Conservation (phyloP, 1,140 invertebrate species). For the Drosophila nannoptera region DNA sequence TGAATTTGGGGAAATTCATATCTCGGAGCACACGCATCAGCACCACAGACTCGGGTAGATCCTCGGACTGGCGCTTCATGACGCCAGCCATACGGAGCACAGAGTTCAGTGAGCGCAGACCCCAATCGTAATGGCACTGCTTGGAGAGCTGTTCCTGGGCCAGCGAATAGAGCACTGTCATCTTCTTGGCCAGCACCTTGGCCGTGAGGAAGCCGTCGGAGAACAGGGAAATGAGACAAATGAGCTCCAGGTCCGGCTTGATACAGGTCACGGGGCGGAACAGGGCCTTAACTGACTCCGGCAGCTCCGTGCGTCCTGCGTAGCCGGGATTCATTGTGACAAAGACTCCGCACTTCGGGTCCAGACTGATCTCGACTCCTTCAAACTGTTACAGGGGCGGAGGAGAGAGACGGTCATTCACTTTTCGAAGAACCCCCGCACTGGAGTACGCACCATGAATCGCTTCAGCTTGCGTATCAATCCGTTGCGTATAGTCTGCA, state of each 20-base stretch:
- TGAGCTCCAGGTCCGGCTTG: conserved; percentile 92
- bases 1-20: conserved; percentile 95
- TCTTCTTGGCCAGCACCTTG: conserved; percentile 93
- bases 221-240: conserved; percentile 94
- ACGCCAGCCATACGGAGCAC: conserved; percentile 94
- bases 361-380: conserved; percentile 88
- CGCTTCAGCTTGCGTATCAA: conserved; percentile 85
- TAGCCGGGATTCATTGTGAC: conserved; percentile 97
- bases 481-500: conserved; percentile 92
- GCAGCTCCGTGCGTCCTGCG: conserved; percentile 92
- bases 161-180: conserved; percentile 93
- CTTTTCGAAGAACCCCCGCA: background rate
- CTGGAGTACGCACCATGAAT: conserved; percentile 83
- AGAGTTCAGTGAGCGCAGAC: conserved; percentile 91
- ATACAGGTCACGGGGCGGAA: conserved; percentile 95
- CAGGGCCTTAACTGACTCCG: conserved; percentile 93
- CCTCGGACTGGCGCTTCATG: conserved; percentile 86
- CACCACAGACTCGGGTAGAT: conserved; percentile 90
- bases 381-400: conserved; percentile 84
- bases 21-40: conserved; percentile 93
- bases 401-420: background rate
- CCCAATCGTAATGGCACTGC: conserved; percentile 96
- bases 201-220: conserved; percentile 93
- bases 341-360: conserved; percentile 92
- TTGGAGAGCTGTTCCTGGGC: conserved; percentile 92